Percentiles rank a stretch among this genome's conserved stretches.
phyloP scores from a whole-genome alignment of 2,888 invertebrate species.

The Catocala sponsa region DNA sequence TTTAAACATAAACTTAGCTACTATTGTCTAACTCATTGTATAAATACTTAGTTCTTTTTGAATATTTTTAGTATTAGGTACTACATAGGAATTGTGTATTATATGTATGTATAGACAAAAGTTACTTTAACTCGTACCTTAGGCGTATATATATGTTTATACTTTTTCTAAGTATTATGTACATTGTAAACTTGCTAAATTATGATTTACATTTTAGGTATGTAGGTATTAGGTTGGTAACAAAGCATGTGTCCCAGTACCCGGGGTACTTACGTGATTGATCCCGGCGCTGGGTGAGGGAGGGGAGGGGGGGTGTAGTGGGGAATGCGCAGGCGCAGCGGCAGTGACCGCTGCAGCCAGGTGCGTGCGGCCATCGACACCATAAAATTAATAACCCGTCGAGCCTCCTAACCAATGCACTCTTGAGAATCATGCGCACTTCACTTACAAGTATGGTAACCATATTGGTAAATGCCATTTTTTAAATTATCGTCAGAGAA shows the following conservation, averaged over 20 bases:
- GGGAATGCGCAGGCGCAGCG: conserved; percentile 63
- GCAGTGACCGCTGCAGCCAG: conserved; percentile 85
- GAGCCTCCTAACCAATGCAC: conserved; percentile 83
- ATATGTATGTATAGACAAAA: too few species aligned
- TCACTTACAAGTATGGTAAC: conserved; percentile 56
- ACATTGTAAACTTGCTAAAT: too few species aligned
- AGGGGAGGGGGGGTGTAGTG: conserved; percentile 44
- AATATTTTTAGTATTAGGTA: not conserved
- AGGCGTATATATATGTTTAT: not conserved
- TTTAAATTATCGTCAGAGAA: conserved; percentile 10
- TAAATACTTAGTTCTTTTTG: not conserved
- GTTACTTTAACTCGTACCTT: not conserved
- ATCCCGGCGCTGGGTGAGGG: conserved; percentile 58
- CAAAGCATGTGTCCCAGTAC: conserved; percentile 41
- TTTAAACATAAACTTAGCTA: conserved; percentile 38
- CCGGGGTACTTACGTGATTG: conserved; percentile 73
- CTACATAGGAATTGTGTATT: not conserved
- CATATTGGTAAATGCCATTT: conserved; percentile 38
- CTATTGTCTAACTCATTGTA: conserved; percentile 43
- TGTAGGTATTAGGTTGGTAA: conserved; percentile 25
- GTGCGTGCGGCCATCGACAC: conserved; percentile 87
- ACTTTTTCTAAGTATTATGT: too few species aligned
- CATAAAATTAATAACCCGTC: conserved; percentile 88
- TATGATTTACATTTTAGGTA: too few species aligned
- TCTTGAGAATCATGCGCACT: conserved; percentile 73